A percentile compares a stretch with the other conserved stretches of the same genome.
Evolutionary conservation across 2,113 vertebrate genomes (phyloP).

Genomic region (Fulica atra): DNA sequence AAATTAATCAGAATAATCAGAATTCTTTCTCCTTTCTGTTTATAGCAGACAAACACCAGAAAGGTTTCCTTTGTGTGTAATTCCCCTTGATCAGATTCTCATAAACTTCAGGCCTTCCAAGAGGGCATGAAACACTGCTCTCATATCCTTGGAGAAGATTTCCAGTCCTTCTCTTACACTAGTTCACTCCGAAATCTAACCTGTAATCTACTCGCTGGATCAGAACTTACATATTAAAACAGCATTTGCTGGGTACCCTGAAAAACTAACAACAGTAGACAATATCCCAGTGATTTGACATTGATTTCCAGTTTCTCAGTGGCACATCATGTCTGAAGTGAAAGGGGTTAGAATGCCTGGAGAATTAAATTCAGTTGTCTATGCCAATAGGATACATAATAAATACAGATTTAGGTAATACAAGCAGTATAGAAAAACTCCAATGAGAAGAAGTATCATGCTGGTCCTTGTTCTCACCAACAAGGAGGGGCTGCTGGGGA

Average conservation of each 20-base stretch:
- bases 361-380: background rate
- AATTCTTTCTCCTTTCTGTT: background rate
- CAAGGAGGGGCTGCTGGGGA: too few species aligned
- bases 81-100: background rate
- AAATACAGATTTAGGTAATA: background rate
- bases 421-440: background rate
- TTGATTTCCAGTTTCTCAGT: background rate
- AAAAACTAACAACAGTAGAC: background rate
- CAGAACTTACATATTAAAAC: background rate
- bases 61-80: background rate
- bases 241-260: background rate
- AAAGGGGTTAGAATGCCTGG: background rate
- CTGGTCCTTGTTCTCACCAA: too few species aligned
- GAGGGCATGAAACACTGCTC: background rate
- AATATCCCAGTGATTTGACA: background rate
- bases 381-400: background rate
- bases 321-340: background rate
- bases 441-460: too few species aligned
- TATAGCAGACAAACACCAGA: background rate
- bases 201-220: background rate
- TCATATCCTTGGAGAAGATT: background rate
- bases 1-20: background rate
- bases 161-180: background rate
- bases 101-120: background rate
- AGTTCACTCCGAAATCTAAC: background rate